A percentile compares a stretch with the other conserved stretches of the same genome.
These are phyloP conservation scores for Lutjanus erythropterus DNA, from an alignment of 2,113 vertebrate species.

Conservation along the genomic window DNA sequence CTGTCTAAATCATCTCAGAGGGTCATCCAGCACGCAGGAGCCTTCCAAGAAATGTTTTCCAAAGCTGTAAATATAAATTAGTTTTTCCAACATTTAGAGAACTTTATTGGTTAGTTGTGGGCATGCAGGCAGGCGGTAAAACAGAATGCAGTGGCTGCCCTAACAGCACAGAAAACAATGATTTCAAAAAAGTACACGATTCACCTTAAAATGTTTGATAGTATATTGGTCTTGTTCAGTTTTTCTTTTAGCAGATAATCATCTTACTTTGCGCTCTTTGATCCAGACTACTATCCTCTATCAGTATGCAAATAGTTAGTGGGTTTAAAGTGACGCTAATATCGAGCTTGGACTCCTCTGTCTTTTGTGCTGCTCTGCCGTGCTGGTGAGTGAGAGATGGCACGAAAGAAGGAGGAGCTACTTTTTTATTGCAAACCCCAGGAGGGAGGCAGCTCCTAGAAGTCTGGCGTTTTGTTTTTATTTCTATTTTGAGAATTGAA, in stretches of 20 bases:
- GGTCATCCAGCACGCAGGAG: background rate
- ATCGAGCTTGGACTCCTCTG: background rate
- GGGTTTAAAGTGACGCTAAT: background rate
- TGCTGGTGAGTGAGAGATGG: background rate
- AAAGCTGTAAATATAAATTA: background rate
- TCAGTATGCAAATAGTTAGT: background rate
- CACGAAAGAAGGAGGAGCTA: background rate
- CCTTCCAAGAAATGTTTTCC: background rate
- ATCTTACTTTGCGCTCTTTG: no score
- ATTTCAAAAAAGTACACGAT: no score
- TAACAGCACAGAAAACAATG: background rate
- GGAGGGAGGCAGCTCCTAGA: background rate
- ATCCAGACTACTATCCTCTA: no score
- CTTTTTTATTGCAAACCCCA: background rate
- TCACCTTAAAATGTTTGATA: no score
- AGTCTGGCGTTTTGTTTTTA: background rate
- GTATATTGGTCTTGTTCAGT: no score
- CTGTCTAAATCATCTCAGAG: background rate
- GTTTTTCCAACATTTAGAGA: background rate
- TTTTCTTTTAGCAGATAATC: no score
- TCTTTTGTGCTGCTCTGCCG: background rate
- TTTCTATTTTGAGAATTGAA: conserved; percentile 8
- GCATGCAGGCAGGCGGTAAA: background rate
- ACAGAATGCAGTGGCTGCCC: background rate
- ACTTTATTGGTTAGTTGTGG: background rate